phyloP scores from a whole-genome alignment of 2,888 invertebrate species.

The Tenthredo mesomela region DNA sequence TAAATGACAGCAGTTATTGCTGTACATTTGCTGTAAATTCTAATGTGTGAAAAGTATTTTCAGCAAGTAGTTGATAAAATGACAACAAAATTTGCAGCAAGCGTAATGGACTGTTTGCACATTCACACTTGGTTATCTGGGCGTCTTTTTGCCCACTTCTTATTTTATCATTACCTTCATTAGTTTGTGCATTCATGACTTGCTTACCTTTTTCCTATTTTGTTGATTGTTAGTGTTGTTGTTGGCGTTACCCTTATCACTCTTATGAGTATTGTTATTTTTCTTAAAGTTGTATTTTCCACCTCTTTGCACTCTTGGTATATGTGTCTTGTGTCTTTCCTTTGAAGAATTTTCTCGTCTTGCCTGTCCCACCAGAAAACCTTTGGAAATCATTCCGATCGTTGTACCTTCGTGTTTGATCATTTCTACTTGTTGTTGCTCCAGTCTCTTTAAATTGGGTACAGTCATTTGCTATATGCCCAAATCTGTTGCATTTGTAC shows the following conservation, averaged over 20 bases:
- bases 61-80: no score
- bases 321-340: neutral
- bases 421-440: neutral
- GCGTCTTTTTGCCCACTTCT: neutral
- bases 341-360: neutral
- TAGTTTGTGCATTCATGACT: neutral
- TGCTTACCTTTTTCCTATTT: neutral
- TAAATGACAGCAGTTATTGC: no score
- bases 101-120: no score
- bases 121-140: no score
- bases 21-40: no score
- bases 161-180: neutral
- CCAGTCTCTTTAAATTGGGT: neutral
- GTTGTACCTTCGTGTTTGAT: neutral
- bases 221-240: neutral
- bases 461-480: constrained; percentile 1
- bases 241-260: neutral
- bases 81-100: no score
- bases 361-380: neutral
- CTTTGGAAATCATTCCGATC: neutral
- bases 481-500: constrained; percentile 6
- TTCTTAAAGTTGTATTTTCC: neutral
- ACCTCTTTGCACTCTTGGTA: neutral
- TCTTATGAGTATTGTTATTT: neutral
- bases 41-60: no score